A percentile compares a stretch with the other conserved stretches of the same genome.
These are phyloP conservation scores for Epiperipatus broadwayi DNA, from an alignment of 2,888 invertebrate genomes.

Conservation along the genomic window DNA sequence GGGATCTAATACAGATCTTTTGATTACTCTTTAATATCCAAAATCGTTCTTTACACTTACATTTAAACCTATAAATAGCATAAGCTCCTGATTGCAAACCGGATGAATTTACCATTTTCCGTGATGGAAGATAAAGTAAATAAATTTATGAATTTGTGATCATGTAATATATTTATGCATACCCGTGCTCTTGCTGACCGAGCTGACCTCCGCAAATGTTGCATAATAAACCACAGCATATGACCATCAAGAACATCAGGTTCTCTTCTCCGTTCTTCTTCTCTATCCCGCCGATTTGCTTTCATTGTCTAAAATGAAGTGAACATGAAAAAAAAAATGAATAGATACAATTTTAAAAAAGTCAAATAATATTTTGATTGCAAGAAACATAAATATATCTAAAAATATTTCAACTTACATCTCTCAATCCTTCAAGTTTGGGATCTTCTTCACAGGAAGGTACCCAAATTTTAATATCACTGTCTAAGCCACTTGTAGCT, in stretches of 20 bases:
- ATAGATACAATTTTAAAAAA: not conserved
- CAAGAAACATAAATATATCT: conserved; percentile 11
- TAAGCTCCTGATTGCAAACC: too few species aligned
- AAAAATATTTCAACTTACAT: conserved; percentile 16
- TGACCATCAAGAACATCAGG: conserved; percentile 33
- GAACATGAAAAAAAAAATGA: conserved; percentile 13
- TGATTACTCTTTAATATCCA: too few species aligned
- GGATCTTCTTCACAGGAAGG: conserved; percentile 43
- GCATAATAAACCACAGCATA: conserved; percentile 36
- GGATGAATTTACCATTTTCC: too few species aligned
- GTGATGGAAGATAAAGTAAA: too few species aligned
- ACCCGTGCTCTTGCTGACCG: too few species aligned
- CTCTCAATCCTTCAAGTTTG: conserved; percentile 34
- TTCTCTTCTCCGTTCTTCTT: conserved; percentile 27
- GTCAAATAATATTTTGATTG: conserved; percentile 4
- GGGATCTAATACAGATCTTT: too few species aligned
- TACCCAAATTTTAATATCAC: conserved; percentile 79
- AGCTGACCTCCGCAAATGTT: conserved; percentile 31
- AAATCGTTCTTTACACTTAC: too few species aligned
- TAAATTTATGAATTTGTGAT: too few species aligned
- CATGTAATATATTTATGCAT: too few species aligned
- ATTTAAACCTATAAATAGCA: too few species aligned
- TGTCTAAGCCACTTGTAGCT: conserved; percentile 76
- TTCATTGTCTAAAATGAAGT: conserved; percentile 23
- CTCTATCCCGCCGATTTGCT: conserved; percentile 29